These are phyloP conservation scores for Heliconius aoede DNA, from an alignment of 2,888 invertebrate genomes.

Conservation along the genomic window DNA sequence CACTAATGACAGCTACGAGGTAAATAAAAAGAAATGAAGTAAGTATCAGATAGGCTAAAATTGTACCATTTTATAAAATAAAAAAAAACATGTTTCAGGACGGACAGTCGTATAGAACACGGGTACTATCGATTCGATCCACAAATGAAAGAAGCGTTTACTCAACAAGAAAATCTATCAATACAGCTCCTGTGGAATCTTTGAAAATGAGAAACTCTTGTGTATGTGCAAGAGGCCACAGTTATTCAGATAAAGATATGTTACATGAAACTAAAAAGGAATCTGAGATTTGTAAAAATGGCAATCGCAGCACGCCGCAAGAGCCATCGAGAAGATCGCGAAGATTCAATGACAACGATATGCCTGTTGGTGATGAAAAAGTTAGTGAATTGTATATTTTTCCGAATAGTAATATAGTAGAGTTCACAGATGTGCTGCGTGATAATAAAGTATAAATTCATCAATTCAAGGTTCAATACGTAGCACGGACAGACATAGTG, in stretches of 20 bases:
- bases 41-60: neutral
- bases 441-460: slow-evolving; percentile 75
- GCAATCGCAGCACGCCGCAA: slow-evolving; percentile 50
- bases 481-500: neutral
- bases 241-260: slow-evolving; percentile 58
- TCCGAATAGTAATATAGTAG: slow-evolving; percentile 77
- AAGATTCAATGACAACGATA: slow-evolving; percentile 56
- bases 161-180: slow-evolving; percentile 70
- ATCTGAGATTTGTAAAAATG: slow-evolving; percentile 52
- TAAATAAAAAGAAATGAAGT: slow-evolving; percentile 50
- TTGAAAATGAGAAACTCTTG: slow-evolving; percentile 65
- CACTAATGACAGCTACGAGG: slow-evolving; percentile 78
- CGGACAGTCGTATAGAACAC: slow-evolving; percentile 75
- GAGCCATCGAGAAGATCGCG: slow-evolving; percentile 50
- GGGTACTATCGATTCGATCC: slow-evolving; percentile 75
- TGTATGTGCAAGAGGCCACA: slow-evolving; percentile 62
- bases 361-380: slow-evolving; percentile 70
- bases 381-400: slow-evolving; percentile 78
- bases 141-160: slow-evolving; percentile 72
- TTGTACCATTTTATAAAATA: neutral
- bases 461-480: neutral
- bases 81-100: slow-evolving; percentile 63
- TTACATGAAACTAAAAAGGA: slow-evolving; percentile 59
- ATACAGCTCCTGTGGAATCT: slow-evolving; percentile 61
- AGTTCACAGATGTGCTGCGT: slow-evolving; percentile 74